Evolutionary conservation across 2,797 vertebrate genomes (phyloP), one percentile per base, ranked within the genome.

Genomic region (Borostomias antarcticus): DNA sequence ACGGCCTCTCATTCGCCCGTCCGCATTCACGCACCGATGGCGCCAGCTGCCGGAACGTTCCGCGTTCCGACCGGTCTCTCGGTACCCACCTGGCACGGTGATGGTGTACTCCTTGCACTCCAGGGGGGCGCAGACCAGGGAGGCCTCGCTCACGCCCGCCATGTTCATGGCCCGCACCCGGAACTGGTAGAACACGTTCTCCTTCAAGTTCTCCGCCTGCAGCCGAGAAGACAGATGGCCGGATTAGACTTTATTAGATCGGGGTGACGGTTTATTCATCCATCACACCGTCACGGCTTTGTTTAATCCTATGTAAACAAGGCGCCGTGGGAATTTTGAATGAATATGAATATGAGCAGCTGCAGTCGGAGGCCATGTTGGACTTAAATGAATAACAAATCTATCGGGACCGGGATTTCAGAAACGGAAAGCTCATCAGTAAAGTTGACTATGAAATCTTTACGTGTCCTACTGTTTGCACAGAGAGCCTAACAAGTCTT

Each of bases 71-170:
- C n/a, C n/a, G n/a, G n/a, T n/a, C n/a, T n/a, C n/a, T n/a, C n/a
- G n/a, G n/a, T n/a, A n/a, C n/a, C 77, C 93, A 98, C 98, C 98
- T 91, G 97, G 95, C 57, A 98, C 91, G 66, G 97, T 95, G 62
- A 99, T 93, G 82, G 95, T 99, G 94, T 95, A 99, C 70, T 98
- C 97, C 83, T 97, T 96, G 84, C 97, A 99, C 82, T 92, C 95
- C 89, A 96, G 92, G 64, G 87, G 33, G 28, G 81, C 52, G 68
- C 89, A 94, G 57, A 91, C 82, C 64, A 85, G 30, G 2, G 95
- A 98, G n/a, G 88, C 88, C 4, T 70, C 79, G 50, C 98, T 96
- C 72, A 99, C 77, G 1, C 98, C 98, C 0, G 96, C 94, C 72
- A 96, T 87, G 89, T 99, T 99, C 85, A 93, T 81, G 48, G 96